phyloP scores from a whole-genome alignment of 2,113 vertebrate genomes.

The Anarhynchus alexandrinus region DNA sequence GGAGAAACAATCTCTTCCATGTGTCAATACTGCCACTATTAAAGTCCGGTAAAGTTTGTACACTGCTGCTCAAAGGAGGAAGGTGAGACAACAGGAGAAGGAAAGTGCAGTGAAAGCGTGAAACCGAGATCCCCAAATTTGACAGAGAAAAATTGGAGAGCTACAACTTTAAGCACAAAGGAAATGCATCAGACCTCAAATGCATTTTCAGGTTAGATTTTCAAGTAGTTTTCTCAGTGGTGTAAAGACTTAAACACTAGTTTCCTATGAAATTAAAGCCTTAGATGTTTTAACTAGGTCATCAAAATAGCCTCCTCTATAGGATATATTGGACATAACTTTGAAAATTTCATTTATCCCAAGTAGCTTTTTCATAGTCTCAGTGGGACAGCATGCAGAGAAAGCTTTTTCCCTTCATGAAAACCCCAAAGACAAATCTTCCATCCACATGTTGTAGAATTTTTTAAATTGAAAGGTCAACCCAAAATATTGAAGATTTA shows the following conservation, averaged over 20 bases:
- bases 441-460: fast-evolving
- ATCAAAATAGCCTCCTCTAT: neutral
- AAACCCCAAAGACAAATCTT: neutral
- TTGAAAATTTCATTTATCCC: neutral
- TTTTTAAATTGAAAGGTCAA: neutral
- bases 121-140: neutral
- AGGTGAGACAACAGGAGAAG: neutral
- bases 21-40: neutral
- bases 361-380: neutral
- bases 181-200: neutral
- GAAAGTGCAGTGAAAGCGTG: neutral
- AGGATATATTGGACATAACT: neutral
- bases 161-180: neutral
- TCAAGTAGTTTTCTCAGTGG: neutral
- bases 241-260: neutral
- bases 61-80: neutral
- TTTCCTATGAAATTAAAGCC: neutral
- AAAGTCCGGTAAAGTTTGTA: neutral
- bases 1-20: neutral
- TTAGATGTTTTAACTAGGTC: neutral
- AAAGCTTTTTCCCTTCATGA: neutral
- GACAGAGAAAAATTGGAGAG: neutral
- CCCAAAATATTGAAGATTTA: neutral
- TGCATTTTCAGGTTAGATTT: neutral
- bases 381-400: neutral